Base-by-base conservation (phyloP, 1,140 invertebrate species). In the Heliothis virescens region DNA sequence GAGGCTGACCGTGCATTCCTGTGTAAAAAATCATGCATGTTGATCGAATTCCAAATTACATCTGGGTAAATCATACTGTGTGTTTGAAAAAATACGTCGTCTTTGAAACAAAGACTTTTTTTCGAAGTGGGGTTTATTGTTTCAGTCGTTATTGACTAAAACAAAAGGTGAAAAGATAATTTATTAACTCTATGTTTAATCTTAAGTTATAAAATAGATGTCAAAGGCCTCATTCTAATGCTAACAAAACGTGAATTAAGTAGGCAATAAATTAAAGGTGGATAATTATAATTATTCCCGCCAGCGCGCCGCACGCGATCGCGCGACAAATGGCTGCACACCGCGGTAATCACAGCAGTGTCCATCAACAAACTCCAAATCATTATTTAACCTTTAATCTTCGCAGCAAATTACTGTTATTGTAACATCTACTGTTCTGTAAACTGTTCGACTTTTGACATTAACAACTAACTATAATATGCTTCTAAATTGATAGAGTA, bases 1-100 rank as follows among this genome's bases (percentile, higher is more conserved):
- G 96, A 0, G 98, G 97, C 81, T 95, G 95, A 84, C 98, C 97
- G 88, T 98, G 98, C 94, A 98, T 96, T 47, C 97, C 97, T 97
- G 88, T 29, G 21, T 26, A 29, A 60, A 60, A 26, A 60, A 60
- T 60, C 57, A 60, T 26, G 57, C 21, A 2, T 12, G 34, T 41
- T 41, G 9, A 41, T 0, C 34, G 34, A 41, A 41, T n/a, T n/a
- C n/a, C n/a, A n/a, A n/a, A n/a, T n/a, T n/a, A n/a, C n/a, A n/a
- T n/a, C n/a, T n/a, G n/a, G n/a, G n/a, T n/a, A n/a, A n/a, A n/a
- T n/a, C n/a, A n/a, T n/a, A n/a, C n/a, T n/a, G n/a, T n/a, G n/a
- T n/a, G n/a, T n/a, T n/a, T n/a, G n/a, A n/a, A n/a, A 57, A 57
- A 21, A 3, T 34, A 34, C 34, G 0, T 7, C 3, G 3, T 34